Percentiles rank a stretch among this genome's conserved stretches.
phyloP scores from a whole-genome alignment of 2,797 vertebrate species.

The Thunnus albacares region DNA sequence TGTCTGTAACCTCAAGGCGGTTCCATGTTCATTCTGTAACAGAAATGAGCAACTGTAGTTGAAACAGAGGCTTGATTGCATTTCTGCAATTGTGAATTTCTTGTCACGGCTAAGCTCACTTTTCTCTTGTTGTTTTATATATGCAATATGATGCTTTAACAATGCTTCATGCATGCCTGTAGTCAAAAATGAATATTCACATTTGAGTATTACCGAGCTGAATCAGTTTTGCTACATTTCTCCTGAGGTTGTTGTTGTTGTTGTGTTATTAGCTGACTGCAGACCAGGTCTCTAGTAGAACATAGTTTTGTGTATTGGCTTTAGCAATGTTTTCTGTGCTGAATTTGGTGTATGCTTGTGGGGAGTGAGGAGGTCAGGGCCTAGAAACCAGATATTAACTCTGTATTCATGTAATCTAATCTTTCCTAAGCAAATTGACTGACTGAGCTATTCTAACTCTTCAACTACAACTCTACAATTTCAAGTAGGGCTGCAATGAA shows the following conservation, averaged over 20 bases:
- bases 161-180: not conserved
- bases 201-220: not conserved
- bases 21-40: conserved; percentile 19
- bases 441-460: conserved; percentile 16
- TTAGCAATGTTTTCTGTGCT: not conserved
- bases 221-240: not conserved
- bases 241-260: not conserved
- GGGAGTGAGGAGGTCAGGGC: no score
- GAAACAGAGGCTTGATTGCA: conserved; percentile 3
- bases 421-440: not conserved
- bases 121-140: conserved; percentile 3
- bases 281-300: no score
- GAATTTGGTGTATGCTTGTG: not conserved
- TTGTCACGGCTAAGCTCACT: not conserved
- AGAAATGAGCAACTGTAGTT: not conserved
- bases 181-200: not conserved
- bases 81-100: not conserved
- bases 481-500: not conserved
- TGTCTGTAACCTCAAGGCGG: conserved; percentile 36
- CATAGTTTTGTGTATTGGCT: not conserved
- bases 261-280: no score
- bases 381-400: conserved; percentile 7
- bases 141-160: not conserved
- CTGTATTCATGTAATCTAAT: conserved; percentile 21
- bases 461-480: not conserved